Percentiles rank a stretch among this genome's conserved stretches.
Conservation (phyloP, 2,113 vertebrate species). For the Hemibagrus wyckioides region DNA sequence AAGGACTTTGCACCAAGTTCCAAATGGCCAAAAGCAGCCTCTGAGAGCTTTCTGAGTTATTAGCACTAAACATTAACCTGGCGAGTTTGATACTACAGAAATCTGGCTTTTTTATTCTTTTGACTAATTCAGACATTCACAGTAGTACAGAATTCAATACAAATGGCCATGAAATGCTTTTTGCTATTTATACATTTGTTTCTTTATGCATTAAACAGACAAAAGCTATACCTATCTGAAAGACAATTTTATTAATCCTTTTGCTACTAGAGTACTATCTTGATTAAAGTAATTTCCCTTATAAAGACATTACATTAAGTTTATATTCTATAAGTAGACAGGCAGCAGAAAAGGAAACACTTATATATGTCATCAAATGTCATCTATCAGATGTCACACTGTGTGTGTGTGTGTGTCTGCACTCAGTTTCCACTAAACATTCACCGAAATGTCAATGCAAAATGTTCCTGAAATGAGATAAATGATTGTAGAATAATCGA, state of each 20-base stretch:
- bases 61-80: background rate
- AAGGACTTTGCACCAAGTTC: background rate
- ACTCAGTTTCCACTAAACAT: background rate
- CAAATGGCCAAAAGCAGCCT: background rate
- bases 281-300: background rate
- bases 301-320: background rate
- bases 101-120: background rate
- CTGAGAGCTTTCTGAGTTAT: background rate
- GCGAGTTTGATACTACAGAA: background rate
- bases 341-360: background rate
- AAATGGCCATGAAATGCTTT: background rate
- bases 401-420: background rate
- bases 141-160: background rate
- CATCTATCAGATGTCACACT: background rate
- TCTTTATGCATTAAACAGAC: background rate
- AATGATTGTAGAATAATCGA: background rate
- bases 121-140: background rate
- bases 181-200: background rate
- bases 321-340: background rate
- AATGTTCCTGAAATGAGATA: background rate
- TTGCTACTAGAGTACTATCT: background rate
- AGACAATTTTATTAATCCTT: background rate
- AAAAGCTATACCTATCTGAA: background rate
- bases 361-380: background rate
- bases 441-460: background rate